Conservation (phyloP, 2,113 vertebrate species). For the Alaudala cheleensis region DNA sequence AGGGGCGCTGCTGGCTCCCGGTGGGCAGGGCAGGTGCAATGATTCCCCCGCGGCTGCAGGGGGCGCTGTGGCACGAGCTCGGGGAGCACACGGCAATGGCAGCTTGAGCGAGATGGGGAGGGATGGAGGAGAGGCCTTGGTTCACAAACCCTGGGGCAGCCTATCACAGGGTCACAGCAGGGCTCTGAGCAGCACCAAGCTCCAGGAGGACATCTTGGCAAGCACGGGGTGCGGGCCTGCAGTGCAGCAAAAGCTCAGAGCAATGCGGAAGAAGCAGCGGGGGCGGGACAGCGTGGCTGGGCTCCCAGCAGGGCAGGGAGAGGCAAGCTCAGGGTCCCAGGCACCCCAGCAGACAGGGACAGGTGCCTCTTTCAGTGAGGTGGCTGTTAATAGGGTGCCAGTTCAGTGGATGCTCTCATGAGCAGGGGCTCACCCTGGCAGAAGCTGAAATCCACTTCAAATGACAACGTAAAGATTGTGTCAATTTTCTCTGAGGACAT, state of each 20-base stretch:
- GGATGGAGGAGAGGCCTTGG: neutral
- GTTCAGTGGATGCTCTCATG: neutral
- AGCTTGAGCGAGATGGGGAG: accelerated
- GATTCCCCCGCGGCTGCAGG: neutral
- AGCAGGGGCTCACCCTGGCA: neutral
- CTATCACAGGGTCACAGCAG: neutral
- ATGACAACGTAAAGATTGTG: neutral
- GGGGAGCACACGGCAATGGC: neutral
- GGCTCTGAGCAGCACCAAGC: neutral
- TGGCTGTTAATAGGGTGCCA: too few species aligned
- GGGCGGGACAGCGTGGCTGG: accelerated
- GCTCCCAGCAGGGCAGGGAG: neutral
- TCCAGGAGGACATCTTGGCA: neutral
- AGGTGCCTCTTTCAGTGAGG: neutral
- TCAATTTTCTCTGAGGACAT: neutral
- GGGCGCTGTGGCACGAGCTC: neutral
- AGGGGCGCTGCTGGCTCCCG: neutral
- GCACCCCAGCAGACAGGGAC: neutral
- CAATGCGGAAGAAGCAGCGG: accelerated
- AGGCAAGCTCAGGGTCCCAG: neutral
- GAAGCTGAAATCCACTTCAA: neutral
- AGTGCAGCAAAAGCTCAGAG: neutral
- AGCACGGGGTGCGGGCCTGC: neutral
- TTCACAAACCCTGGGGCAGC: neutral
- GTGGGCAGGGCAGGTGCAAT: neutral